Conservation (phyloP, 2,888 invertebrate genomes). For the Cerceris ruficornis region DNA sequence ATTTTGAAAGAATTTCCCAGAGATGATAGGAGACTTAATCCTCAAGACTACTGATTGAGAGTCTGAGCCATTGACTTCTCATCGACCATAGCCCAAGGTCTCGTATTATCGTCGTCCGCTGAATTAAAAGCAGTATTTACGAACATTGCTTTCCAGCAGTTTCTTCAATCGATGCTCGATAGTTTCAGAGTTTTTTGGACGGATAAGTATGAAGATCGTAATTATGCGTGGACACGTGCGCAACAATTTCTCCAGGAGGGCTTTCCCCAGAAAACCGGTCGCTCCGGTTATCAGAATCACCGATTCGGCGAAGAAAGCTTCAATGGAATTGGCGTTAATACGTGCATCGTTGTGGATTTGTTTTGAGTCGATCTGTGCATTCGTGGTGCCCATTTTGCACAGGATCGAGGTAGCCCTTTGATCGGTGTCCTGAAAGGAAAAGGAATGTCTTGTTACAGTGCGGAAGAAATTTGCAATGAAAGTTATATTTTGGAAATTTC, state of each 20-base stretch:
- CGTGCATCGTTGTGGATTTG: slow-evolving; percentile 64
- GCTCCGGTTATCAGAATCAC: slow-evolving; percentile 85
- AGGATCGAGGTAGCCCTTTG: slow-evolving; percentile 44
- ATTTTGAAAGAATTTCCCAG: too few relatives aligned
- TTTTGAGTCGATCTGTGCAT: slow-evolving; percentile 69
- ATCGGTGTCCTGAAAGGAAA: slow-evolving; percentile 48
- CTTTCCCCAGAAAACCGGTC: slow-evolving; percentile 97
- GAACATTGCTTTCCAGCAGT: slow-evolving; percentile 87
- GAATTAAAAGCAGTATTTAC: slow-evolving; percentile 16
- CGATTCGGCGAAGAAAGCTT: slow-evolving; percentile 83
- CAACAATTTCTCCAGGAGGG: slow-evolving; percentile 94
- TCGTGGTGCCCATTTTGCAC: slow-evolving; percentile 74
- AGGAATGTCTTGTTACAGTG: slow-evolving; percentile 4
- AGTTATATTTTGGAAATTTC: background rate
- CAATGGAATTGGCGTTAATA: slow-evolving; percentile 72
- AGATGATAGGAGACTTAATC: too few relatives aligned
- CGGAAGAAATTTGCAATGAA: background rate
- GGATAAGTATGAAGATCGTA: slow-evolving; percentile 91
- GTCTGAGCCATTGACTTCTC: too few relatives aligned
- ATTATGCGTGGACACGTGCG: slow-evolving; percentile 91
- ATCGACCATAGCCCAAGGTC: background rate
- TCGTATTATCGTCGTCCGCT: background rate
- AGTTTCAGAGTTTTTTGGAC: slow-evolving; percentile 88
- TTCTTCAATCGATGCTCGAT: slow-evolving; percentile 89
- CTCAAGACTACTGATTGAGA: too few relatives aligned